These are phyloP conservation scores for Dimorphilus gyrociliatus DNA, from an alignment of 2,888 invertebrate species.

Conservation along the genomic window DNA sequence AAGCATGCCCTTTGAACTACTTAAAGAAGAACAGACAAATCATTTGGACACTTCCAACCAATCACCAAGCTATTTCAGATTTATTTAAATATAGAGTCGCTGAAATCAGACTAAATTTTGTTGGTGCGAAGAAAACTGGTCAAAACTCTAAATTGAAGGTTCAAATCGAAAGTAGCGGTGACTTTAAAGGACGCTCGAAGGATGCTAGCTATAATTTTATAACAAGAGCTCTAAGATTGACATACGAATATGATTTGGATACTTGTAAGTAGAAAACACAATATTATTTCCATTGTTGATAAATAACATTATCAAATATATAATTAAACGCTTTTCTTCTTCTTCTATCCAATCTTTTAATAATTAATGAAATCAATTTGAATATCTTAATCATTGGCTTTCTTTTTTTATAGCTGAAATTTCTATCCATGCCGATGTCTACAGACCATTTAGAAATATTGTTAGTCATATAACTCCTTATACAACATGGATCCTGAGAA, in stretches of 20 bases:
- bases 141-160: slow-evolving; percentile 1
- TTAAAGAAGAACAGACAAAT: slow-evolving; percentile 1
- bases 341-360: too few relatives aligned
- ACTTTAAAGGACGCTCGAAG: slow-evolving; percentile 1
- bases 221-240: slow-evolving; percentile 1
- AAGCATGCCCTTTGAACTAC: slow-evolving; percentile 3
- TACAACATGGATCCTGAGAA: slow-evolving; percentile 4
- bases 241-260: slow-evolving; percentile 3
- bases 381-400: too few relatives aligned
- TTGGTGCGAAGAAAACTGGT: slow-evolving; percentile 1
- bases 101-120: slow-evolving; percentile 1
- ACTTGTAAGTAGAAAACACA: slow-evolving; percentile 1
- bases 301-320: too few relatives aligned
- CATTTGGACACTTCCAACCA: slow-evolving; percentile 1
- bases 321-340: too few relatives aligned
- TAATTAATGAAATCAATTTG: too few relatives aligned
- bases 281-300: too few relatives aligned
- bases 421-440: slow-evolving; percentile 3
- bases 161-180: slow-evolving; percentile 1
- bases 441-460: slow-evolving; percentile 1
- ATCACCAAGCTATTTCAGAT: slow-evolving; percentile 1
- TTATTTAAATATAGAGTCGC: not conserved
- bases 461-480: slow-evolving; percentile 3
- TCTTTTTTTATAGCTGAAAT: slow-evolving; percentile 1
- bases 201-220: slow-evolving; percentile 2